Evolutionary conservation across 2,888 invertebrate species (phyloP), one percentile per base, ranked within the genome.

Genomic region (Pterostichus niger): DNA sequence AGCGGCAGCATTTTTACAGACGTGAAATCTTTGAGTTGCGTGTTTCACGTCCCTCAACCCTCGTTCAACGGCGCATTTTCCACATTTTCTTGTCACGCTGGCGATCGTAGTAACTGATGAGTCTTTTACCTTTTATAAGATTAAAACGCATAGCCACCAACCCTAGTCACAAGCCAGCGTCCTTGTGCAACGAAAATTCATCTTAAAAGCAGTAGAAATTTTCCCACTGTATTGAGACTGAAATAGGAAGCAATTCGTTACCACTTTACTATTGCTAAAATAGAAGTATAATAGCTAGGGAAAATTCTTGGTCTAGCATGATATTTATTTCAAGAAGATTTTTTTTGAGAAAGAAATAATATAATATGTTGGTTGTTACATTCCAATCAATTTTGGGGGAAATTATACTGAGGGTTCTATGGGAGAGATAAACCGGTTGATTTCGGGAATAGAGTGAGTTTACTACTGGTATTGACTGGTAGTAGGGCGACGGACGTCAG

Each of bases 1-100:
- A 79, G 44, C 64, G n/a, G 64, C 64, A 33, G 49, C 46, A 56
- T 56, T 79, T 79, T 61, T 79, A 79, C 79, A 79, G 79, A 61
- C 79, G 59, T 75, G 75, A 75, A 75, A 75, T 75, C 75, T 52
- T 17, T 40, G 54, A 24, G 61, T 78, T 46, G 79, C 64, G 24
- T 79, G 64, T 64, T 33, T 76, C 56, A 49, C 71, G 71, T 40
- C 6, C 44, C 17, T 59, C 44, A 17, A 40, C 77, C 68, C 44
- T 9, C 44, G 35, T 7, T 13, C 35, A 13, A 35, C 64, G 13
- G 64, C 35, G 40, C 13, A 13, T 35, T 35, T 64, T 35, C 13
- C 64, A 15, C 40, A 13, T 35, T 35, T 13, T 59, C 59, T 0
- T 17, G 59, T 10, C 31, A 31, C 15, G 68, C 68, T 71, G 44